Evolutionary conservation across 1,140 invertebrate species (phyloP), one percentile per base, ranked within the genome.

Genomic region (Sinonovacula constricta): DNA sequence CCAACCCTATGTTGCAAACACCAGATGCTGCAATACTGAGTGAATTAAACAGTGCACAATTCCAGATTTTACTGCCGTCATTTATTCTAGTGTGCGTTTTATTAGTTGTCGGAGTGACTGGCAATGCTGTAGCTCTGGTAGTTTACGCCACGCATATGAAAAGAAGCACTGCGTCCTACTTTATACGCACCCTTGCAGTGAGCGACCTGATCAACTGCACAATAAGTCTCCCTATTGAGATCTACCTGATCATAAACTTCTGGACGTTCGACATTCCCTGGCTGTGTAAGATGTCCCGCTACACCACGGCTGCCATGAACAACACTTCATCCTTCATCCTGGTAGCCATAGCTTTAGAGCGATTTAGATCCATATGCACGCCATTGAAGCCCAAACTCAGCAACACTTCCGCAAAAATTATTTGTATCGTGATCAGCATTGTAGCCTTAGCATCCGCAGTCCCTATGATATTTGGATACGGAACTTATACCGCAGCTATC

Each of bases 131-230:
- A 18, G 62, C 72, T 0, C 22, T 76, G 22, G 26, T 76, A 36
- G 72, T 76, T 30, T 76, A 76, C 31, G 15, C 56, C 31, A 76
- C 62, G 26, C 66, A 76, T 66, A 76, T 76, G 72, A 76, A 76
- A 56, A 39, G 72, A 56, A 76, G 53, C 31, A 67, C 72, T 36
- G 72, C 72, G 1, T 54, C 62, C 45, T 76, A 76, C 59, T 76
- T 76, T 34, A 76, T 76, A 22, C 66, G 66, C 1, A 76, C 72
- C 18, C 51, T 76, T 3, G 72, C 72, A 28, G 28, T 76, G 24
- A 76, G 72, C 56, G 72, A 76, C 28, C 60, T 76, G 22, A 67
- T 76, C 5, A 76, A 76, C 45, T 76, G 72, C 22, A 0, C 28
- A 7, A 34, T 76, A 2, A 76, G 51, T 54, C 31, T 76, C 26